Evolutionary conservation across 2,888 invertebrate genomes (phyloP), one percentile per base, ranked within the genome.

Genomic region (Drosophila imparisetae): DNA sequence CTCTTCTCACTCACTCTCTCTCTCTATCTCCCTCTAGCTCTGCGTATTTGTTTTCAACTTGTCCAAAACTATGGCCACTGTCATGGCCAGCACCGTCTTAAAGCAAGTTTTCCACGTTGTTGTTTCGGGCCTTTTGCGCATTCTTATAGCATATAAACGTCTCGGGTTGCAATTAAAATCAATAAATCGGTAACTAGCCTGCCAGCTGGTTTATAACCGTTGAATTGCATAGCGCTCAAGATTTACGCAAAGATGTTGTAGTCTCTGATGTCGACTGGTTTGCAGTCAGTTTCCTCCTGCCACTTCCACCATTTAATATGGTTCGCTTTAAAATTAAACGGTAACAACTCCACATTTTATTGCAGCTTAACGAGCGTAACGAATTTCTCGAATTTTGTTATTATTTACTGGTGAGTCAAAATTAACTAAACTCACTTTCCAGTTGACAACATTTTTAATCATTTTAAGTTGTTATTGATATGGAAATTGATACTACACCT

Each of bases 141-240:
- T 85, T 86, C 85, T 90, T 82, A 78, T 77, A 77, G 85, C 90
- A 83, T 85, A 91, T 91, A 91, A 91, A 91, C 85, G 86, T 90
- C 91, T 92, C 90, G 83, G 82, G 76, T 91, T 91, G 91, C 91
- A 91, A 91, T 91, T 91, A 91, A 91, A 91, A 91, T 88, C 88
- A 89, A 88, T 88, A 88, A 87, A 89, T 87, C 83, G 87, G 84
- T 75, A 89, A 85, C 86, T 81, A 77, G 90, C 86, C 86, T 83
- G 86, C 84, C 82, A 87, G 86, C 90, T 88, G 90, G 85, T 86
- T 89, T 89, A 86, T 85, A 85, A 80, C 85, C 88, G 75, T 72
- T 75, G 71, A 66, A 66, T 62, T 65, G 72, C 75, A 72, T 54
- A 74, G 64, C 71, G 64, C 49, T n/a, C 48, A 63, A 76, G 80